phyloP scores from a whole-genome alignment of 1,140 invertebrate genomes.

The Chlorops oryzae region DNA sequence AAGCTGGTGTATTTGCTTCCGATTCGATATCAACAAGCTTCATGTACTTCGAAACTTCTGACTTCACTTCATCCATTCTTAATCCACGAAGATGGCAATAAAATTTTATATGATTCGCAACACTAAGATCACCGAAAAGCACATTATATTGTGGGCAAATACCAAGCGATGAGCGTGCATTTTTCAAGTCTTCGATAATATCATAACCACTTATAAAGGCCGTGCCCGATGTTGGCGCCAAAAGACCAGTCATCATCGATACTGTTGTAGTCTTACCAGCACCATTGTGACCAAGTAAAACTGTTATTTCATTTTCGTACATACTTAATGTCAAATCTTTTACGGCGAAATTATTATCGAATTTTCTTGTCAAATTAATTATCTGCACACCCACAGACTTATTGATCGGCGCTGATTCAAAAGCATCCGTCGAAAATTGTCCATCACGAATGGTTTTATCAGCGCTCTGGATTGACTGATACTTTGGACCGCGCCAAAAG shows the following conservation, averaged over 20 bases:
- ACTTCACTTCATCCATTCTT: not conserved
- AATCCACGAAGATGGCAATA: conserved; percentile 25
- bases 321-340: conserved; percentile 67
- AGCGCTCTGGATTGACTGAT: too few relatives aligned
- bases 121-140: conserved; percentile 82
- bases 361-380: conserved; percentile 51
- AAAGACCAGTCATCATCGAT: conserved; percentile 66
- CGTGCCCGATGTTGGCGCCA: conserved; percentile 58
- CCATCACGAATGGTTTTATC: not conserved
- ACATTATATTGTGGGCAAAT: conserved; percentile 91
- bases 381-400: conserved; percentile 17
- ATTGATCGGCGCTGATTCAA: not conserved
- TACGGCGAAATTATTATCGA: conserved; percentile 55
- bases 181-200: conserved; percentile 49
- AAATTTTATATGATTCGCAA: conserved; percentile 69
- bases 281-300: conserved; percentile 69
- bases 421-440: not conserved
- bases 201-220: conserved; percentile 60
- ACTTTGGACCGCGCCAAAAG: conserved; percentile 43
- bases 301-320: conserved; percentile 59
- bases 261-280: conserved; percentile 59
- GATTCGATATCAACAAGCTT: conserved; percentile 8
- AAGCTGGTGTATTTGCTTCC: conserved; percentile 14
- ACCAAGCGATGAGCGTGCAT: conserved; percentile 51
- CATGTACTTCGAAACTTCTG: conserved; percentile 7